Conservation (phyloP, 2,113 vertebrate species). For the Damaliscus lunatus region DNA sequence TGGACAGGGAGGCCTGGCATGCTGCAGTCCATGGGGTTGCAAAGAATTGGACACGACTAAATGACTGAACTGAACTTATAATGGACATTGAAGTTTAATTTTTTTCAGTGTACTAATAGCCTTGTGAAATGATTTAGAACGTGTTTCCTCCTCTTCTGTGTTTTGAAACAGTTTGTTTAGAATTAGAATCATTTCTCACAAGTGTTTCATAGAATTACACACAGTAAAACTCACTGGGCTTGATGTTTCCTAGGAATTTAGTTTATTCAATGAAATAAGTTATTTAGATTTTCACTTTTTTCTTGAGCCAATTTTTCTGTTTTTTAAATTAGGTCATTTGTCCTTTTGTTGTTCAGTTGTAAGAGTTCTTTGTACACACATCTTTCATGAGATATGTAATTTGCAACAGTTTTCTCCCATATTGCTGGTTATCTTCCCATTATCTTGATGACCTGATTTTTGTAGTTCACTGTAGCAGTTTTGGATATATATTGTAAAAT, state of each 20-base stretch:
- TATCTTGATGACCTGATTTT: background rate
- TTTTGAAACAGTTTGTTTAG: background rate
- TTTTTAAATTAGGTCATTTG: background rate
- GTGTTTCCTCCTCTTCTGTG: background rate
- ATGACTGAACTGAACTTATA: background rate
- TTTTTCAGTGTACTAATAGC: background rate
- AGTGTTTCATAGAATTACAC: background rate
- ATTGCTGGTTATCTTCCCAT: background rate
- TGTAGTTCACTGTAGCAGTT: background rate
- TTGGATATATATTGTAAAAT: background rate
- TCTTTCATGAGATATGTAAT: background rate
- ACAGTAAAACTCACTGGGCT: background rate
- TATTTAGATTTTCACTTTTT: background rate
- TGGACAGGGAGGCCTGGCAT: background rate
- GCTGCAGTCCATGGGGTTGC: rapidly evolving
- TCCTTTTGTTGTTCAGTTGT: background rate
- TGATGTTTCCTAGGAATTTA: background rate
- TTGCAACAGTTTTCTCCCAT: background rate
- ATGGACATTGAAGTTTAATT: background rate
- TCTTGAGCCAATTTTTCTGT: background rate
- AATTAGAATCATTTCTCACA: background rate
- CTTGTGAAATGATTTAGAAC: background rate
- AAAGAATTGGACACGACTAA: background rate
- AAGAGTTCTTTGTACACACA: background rate
- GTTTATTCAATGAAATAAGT: background rate